Evolutionary conservation across 2,888 invertebrate species (phyloP).

Genomic region (Phaonia tiefii): DNA sequence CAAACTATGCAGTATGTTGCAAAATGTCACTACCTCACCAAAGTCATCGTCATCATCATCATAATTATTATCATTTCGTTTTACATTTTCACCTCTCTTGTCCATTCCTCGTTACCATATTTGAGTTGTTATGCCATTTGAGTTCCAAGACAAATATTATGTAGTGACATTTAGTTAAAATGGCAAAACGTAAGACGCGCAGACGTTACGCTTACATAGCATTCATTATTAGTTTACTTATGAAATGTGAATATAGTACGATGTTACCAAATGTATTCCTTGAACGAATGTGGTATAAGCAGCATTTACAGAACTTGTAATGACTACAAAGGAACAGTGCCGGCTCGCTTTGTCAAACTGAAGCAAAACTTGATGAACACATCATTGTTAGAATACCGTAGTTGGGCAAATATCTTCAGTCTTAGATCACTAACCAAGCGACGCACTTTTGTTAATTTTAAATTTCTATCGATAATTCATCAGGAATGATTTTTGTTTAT

Average conservation of each 20-base stretch:
- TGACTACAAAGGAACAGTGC: too few species aligned
- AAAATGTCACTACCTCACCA: constrained; percentile 22
- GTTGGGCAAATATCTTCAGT: too few species aligned
- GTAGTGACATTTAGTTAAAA: constrained; percentile 36
- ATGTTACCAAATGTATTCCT: too few species aligned
- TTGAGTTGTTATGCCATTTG: constrained; percentile 14
- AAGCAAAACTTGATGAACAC: too few species aligned
- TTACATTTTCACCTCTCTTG: constrained; percentile 18
- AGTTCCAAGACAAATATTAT: constrained; percentile 63
- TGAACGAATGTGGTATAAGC: too few species aligned
- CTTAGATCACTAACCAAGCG: too few species aligned
- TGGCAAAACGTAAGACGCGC: constrained; percentile 20
- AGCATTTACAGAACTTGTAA: neutral
- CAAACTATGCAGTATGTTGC: neutral
- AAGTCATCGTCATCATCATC: constrained; percentile 8
- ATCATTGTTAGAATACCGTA: too few species aligned
- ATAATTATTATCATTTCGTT: too few species aligned
- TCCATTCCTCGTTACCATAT: neutral
- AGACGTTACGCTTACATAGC: constrained; percentile 37
- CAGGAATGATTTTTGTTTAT: too few species aligned
- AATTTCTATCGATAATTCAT: too few species aligned
- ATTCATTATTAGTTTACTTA: constrained; percentile 49
- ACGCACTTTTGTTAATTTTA: too few species aligned
- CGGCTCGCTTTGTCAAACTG: too few species aligned
- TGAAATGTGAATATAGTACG: constrained; percentile 15